phyloP scores from a whole-genome alignment of 1,140 invertebrate species.

The Drosophila mojavensis region DNA sequence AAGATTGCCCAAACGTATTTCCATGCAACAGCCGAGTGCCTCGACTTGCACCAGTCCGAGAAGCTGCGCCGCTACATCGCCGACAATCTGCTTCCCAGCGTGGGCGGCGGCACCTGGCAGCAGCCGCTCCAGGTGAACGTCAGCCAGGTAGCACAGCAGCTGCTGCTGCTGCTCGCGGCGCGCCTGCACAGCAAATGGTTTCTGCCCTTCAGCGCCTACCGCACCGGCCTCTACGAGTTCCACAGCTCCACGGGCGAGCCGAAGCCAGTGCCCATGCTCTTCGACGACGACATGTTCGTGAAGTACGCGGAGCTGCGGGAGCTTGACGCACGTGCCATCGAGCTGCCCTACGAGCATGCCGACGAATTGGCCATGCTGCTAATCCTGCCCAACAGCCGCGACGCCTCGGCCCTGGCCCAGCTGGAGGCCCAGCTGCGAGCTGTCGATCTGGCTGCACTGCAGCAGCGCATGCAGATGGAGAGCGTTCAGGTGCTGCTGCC shows the following conservation, averaged over 20 bases:
- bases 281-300: constrained; percentile 80
- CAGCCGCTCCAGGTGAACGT: constrained; percentile 25
- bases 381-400: constrained; percentile 86
- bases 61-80: constrained; percentile 52
- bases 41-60: constrained; percentile 63
- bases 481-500: constrained; percentile 87
- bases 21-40: constrained; percentile 59
- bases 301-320: constrained; percentile 81
- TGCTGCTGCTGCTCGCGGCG: constrained; percentile 59
- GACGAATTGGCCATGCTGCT: constrained; percentile 86
- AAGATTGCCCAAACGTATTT: constrained; percentile 81
- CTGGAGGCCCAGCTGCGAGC: constrained; percentile 85
- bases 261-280: constrained; percentile 73
- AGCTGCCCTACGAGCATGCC: constrained; percentile 84
- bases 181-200: constrained; percentile 78
- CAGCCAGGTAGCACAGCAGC: constrained; percentile 20
- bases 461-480: constrained; percentile 62
- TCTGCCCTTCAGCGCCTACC: constrained; percentile 74
- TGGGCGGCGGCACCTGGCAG: constrained; percentile 59
- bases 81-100: constrained; percentile 46
- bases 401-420: constrained; percentile 82
- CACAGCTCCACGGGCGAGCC: constrained; percentile 32
- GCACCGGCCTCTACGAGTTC: constrained; percentile 76
- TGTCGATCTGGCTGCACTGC: constrained; percentile 77
- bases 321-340: constrained; percentile 83